These are phyloP conservation scores for Whitmania pigra DNA, from an alignment of 1,140 invertebrate species.

Conservation along the genomic window DNA sequence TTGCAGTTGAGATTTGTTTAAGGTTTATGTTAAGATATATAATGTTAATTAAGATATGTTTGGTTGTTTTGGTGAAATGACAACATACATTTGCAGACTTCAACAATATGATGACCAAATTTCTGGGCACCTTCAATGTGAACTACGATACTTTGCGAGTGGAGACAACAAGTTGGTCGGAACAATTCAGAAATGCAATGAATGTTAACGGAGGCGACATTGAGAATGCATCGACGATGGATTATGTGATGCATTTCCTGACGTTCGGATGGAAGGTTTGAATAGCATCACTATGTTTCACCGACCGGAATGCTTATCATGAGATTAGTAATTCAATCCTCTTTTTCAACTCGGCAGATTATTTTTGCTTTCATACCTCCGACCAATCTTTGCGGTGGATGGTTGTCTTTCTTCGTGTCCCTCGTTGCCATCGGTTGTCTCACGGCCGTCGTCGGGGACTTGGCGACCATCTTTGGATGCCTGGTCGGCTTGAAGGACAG, in stretches of 20 bases:
- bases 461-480: conserved; percentile 54
- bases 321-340: neutral
- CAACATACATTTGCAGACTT: conserved; percentile 44
- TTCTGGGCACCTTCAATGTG: conserved; percentile 49
- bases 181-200: conserved; percentile 51
- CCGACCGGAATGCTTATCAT: no score
- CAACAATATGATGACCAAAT: conserved; percentile 48
- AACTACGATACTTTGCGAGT: conserved; percentile 50
- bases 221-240: conserved; percentile 46
- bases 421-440: conserved; percentile 49
- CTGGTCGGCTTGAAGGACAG: conserved; percentile 48
- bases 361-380: conserved; percentile 52
- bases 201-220: conserved; percentile 56
- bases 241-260: conserved; percentile 46
- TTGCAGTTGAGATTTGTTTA: no score
- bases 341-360: conserved; percentile 38
- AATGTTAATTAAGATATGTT: no score
- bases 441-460: conserved; percentile 53
- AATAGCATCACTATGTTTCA: neutral
- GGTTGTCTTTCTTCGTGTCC: conserved; percentile 51
- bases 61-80: no score
- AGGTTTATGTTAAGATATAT: no score
- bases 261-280: conserved; percentile 43
- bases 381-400: conserved; percentile 48
- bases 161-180: conserved; percentile 48